Percentiles rank a stretch among this genome's conserved stretches.
Conservation (phyloP, 2,113 vertebrate genomes). For the Rhodinocichla rosea region DNA sequence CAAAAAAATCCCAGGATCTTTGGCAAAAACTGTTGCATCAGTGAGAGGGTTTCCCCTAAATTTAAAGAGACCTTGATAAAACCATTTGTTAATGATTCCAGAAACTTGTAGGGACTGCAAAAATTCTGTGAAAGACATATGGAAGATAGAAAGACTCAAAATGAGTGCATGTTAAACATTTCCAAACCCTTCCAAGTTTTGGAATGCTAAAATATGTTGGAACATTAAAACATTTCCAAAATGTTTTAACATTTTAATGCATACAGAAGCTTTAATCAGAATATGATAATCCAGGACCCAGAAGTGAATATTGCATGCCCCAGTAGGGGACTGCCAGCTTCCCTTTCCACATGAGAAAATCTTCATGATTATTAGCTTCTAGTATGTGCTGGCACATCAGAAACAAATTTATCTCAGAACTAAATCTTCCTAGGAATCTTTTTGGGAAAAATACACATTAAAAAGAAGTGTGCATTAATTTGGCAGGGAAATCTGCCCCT, state of each 20-base stretch:
- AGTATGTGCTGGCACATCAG: background rate
- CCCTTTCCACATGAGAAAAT: background rate
- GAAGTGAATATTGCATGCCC: background rate
- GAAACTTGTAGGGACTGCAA: background rate
- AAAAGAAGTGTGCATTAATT: background rate
- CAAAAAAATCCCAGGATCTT: background rate
- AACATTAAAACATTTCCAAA: constrained; percentile 28
- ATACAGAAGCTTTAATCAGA: background rate
- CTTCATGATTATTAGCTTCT: background rate
- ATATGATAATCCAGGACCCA: background rate
- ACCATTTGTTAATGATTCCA: background rate
- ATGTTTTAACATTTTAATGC: constrained; percentile 5
- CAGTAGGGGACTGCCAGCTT: background rate
- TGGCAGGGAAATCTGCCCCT: background rate
- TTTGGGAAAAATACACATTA: background rate
- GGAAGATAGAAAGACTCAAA: background rate
- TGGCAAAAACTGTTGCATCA: background rate
- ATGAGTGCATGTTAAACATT: background rate
- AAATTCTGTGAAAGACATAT: background rate
- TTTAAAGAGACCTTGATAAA: background rate
- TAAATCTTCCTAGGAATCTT: background rate
- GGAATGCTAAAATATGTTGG: constrained; percentile 4
- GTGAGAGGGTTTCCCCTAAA: background rate
- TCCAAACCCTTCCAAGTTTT: background rate
- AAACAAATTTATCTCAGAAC: background rate